These are phyloP conservation scores for Epicauta chinensis DNA, from an alignment of 1,140 invertebrate genomes.

Conservation along the genomic window DNA sequence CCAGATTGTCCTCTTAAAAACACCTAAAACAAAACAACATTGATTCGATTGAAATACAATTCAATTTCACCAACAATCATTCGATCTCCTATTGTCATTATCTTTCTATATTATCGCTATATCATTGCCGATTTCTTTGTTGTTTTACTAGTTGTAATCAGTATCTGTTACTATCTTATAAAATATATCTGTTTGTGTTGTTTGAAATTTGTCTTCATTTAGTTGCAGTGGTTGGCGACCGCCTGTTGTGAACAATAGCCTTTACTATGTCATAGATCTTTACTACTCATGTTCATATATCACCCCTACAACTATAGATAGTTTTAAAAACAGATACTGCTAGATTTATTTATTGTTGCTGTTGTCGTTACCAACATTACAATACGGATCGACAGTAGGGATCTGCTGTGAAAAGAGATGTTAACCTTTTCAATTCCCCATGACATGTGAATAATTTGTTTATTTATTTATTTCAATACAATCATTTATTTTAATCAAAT, in stretches of 20 bases:
- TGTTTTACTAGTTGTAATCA: too few species aligned
- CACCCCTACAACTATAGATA: constrained; percentile 13
- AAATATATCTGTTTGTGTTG: constrained; percentile 3
- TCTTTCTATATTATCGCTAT: too few species aligned
- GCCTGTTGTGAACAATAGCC: constrained; percentile 23
- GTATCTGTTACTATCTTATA: too few species aligned
- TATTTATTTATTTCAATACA: constrained; percentile 7
- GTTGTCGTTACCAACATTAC: constrained; percentile 5
- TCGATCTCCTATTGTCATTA: too few species aligned
- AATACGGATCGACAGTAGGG: constrained; percentile 7
- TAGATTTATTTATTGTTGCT: background rate
- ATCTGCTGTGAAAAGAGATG: constrained; percentile 15
- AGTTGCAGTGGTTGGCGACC: constrained; percentile 20
- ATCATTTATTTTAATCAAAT: constrained; percentile 5
- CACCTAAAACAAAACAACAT: constrained; percentile 1
- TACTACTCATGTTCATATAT: constrained; percentile 26
- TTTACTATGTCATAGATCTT: constrained; percentile 21
- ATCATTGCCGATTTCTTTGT: too few species aligned
- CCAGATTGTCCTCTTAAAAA: constrained; percentile 34
- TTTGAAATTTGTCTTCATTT: constrained; percentile 27
- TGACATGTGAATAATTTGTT: constrained; percentile 20
- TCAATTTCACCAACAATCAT: too few species aligned
- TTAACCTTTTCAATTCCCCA: constrained; percentile 19
- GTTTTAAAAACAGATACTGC: background rate
- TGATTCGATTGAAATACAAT: background rate